These are phyloP conservation scores for Acanthis flammea DNA, from an alignment of 2,797 vertebrate species.

Conservation along the genomic window DNA sequence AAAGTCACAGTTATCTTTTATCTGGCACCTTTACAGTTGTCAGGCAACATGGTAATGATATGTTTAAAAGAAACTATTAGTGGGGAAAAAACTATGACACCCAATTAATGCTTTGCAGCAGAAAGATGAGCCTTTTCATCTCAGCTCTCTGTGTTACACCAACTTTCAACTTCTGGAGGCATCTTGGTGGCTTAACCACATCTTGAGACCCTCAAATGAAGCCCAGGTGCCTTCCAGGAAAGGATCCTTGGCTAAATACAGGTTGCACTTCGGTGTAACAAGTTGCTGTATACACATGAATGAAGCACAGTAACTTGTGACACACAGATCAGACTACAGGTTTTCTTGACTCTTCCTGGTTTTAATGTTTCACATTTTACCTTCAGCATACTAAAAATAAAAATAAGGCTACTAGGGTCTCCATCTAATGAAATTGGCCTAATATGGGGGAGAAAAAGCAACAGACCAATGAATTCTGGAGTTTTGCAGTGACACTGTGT, in stretches of 20 bases:
- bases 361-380: background rate
- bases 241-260: background rate
- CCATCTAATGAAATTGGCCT: background rate
- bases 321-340: background rate
- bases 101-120: background rate
- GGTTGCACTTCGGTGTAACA: background rate
- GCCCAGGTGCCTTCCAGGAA: background rate
- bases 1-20: conserved; percentile 37
- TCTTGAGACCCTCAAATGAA: background rate
- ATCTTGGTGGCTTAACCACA: background rate
- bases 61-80: background rate
- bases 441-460: background rate
- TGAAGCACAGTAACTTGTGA: background rate
- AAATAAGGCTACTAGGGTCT: background rate
- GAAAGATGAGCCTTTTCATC: background rate
- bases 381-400: background rate
- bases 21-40: background rate
- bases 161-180: background rate
- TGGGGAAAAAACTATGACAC: background rate
- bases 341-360: background rate
- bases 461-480: background rate
- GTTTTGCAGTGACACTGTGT: background rate
- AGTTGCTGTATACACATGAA: background rate
- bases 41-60: background rate
- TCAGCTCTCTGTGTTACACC: rapidly evolving